Evolutionary conservation across 2,797 vertebrate genomes (phyloP).

Genomic region (Xiphophorus birchmanni): DNA sequence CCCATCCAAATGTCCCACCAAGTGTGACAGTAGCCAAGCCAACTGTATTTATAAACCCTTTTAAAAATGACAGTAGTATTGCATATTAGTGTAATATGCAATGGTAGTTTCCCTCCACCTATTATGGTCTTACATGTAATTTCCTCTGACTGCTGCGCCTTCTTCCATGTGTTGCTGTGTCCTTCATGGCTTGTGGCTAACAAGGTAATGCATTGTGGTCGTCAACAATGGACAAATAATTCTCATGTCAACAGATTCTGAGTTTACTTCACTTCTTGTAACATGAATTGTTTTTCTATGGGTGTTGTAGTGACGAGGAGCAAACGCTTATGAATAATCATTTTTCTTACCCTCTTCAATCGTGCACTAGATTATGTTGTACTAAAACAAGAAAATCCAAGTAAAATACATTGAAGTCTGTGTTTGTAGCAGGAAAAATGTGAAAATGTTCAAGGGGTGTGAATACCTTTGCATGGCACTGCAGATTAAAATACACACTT

Average conservation of each 20-base stretch:
- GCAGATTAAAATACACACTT: conserved; percentile 23
- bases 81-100: not conserved
- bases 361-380: not conserved
- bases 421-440: not conserved
- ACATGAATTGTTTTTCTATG: not conserved
- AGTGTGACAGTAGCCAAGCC: no score
- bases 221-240: not conserved
- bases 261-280: not conserved
- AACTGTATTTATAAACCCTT: no score
- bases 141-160: no score
- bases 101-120: not conserved
- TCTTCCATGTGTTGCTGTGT: not conserved
- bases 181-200: not conserved
- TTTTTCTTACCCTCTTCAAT: not conserved
- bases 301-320: not conserved
- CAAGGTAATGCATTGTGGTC: not conserved
- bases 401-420: not conserved
- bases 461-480: not conserved
- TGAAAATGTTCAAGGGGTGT: not conserved
- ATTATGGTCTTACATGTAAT: not conserved
- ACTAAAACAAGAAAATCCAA: not conserved
- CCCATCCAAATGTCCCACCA: no score
- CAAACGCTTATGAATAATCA: not conserved
- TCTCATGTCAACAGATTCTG: not conserved
- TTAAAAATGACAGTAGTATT: not conserved